Percentiles rank a stretch among this genome's conserved stretches.
phyloP scores from a whole-genome alignment of 2,113 vertebrate genomes.

The Solea senegalensis region DNA sequence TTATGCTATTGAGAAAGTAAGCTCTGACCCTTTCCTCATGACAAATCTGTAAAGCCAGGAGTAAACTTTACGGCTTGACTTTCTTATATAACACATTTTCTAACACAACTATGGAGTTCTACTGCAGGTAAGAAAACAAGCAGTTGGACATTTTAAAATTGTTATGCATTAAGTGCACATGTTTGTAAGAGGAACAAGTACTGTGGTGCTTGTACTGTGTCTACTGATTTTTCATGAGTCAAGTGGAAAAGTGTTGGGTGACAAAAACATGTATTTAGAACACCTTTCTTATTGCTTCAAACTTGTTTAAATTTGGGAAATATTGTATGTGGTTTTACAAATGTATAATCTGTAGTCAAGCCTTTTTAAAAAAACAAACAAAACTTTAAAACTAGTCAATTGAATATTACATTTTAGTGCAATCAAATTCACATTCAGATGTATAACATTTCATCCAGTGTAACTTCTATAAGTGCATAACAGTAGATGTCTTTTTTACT shows the following conservation, averaged over 20 bases:
- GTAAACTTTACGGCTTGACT: neutral
- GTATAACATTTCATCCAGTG: no score
- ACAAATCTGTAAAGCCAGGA: constrained; percentile 21
- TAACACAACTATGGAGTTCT: neutral
- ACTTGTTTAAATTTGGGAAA: neutral
- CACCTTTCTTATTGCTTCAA: neutral
- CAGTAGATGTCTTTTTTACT: neutral
- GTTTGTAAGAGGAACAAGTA: neutral
- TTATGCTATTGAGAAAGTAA: constrained; percentile 15
- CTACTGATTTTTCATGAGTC: neutral
- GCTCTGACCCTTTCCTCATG: constrained; percentile 4
- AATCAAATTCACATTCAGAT: no score
- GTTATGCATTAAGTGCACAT: neutral
- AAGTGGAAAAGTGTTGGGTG: no score
- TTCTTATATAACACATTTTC: constrained; percentile 6
- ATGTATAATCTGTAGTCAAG: no score
- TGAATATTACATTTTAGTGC: no score
- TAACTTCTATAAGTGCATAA: no score
- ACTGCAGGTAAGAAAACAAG: constrained; percentile 33
- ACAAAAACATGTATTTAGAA: neutral
- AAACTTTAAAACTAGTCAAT: no score
- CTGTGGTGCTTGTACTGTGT: neutral
- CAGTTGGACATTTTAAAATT: neutral
- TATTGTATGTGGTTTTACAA: no score
- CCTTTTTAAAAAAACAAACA: no score